Evolutionary conservation across 1,140 invertebrate species (phyloP).

Genomic region (Notospermus geniculatus): DNA sequence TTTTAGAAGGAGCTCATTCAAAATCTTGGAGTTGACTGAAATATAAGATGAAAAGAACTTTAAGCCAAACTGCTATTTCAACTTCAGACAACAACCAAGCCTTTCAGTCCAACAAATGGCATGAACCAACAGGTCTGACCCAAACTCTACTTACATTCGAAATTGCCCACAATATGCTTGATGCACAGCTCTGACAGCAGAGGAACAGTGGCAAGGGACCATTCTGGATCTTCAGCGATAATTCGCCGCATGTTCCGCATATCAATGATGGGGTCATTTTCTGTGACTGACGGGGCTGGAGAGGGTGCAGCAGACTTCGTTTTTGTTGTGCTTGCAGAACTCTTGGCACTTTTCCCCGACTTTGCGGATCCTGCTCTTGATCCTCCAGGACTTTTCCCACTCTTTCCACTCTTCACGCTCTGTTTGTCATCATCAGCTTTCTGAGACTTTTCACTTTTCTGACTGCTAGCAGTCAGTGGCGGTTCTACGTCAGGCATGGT

Average conservation of each 20-base stretch:
- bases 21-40: constrained; percentile 52
- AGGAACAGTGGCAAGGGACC: constrained; percentile 56
- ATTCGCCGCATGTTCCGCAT: constrained; percentile 54
- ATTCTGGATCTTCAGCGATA: constrained; percentile 57
- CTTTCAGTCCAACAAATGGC: too few species aligned
- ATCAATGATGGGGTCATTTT: constrained; percentile 49
- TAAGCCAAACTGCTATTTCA: too few species aligned
- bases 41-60: too few species aligned
- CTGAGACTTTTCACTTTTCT: neutral
- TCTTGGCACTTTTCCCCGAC: constrained; percentile 37
- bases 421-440: constrained; percentile 5
- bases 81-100: too few species aligned
- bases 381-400: constrained; percentile 27
- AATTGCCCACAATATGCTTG: constrained; percentile 51
- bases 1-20: constrained; percentile 46
- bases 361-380: constrained; percentile 36
- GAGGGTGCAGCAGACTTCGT: constrained; percentile 26
- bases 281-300: constrained; percentile 28
- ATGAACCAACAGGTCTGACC: too few species aligned
- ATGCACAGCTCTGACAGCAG: constrained; percentile 47
- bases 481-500: constrained; percentile 3
- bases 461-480: neutral
- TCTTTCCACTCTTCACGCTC: constrained; percentile 19
- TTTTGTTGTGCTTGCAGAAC: constrained; percentile 28
- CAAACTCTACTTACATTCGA: constrained; percentile 48